Base-by-base conservation (phyloP, 1,140 invertebrate species). In the Steinernema khuongi region DNA sequence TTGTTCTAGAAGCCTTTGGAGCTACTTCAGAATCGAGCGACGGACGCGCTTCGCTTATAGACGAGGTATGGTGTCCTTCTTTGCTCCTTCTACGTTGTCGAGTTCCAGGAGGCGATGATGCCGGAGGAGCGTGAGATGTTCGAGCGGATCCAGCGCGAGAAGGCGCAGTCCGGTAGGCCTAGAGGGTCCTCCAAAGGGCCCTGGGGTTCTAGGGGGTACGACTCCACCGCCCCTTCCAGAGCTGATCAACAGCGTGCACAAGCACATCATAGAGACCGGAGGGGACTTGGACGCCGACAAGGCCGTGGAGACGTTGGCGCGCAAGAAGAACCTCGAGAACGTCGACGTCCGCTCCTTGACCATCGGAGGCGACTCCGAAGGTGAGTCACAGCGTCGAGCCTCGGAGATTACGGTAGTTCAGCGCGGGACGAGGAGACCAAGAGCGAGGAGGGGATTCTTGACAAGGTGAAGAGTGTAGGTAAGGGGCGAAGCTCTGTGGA, bases 131-230 rank as follows among this genome's bases (percentile, higher is more conserved):
- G 22, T 11, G 50, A 60, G 22, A 22, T 22, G 50, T 22, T 60
- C 19, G 50, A 60, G 50, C 7, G 19, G 11, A 60, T 60, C 50
- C 50, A 60, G 26, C 50, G 50, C 4, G 50, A 60, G 22, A 60
- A 60, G 19, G 50, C 50, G 50, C 50, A 60, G 50, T 60, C 50
- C 4, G 50, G 50, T 60, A 60, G 22, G 50, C n/a, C n/a, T n/a
- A n/a, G n/a, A n/a, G n/a, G n/a, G n/a, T n/a, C n/a, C n/a, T n/a
- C n/a, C n/a, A n/a, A 41, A 41, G n/a, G 7, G 36, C 36, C 36
- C 50, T 60, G 50, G 14, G 11, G 14, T 22, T 60, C 14, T n/a
- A 14, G 14, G 50, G 14, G 11, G 14, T 22, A n/a, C 14, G 26
- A 22, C 19, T 60, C 50, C 14, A 17, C 50, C 26, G 14, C 4